Evolutionary conservation across 2,888 invertebrate species (phyloP).

Genomic region (Lathronympha strigana): DNA sequence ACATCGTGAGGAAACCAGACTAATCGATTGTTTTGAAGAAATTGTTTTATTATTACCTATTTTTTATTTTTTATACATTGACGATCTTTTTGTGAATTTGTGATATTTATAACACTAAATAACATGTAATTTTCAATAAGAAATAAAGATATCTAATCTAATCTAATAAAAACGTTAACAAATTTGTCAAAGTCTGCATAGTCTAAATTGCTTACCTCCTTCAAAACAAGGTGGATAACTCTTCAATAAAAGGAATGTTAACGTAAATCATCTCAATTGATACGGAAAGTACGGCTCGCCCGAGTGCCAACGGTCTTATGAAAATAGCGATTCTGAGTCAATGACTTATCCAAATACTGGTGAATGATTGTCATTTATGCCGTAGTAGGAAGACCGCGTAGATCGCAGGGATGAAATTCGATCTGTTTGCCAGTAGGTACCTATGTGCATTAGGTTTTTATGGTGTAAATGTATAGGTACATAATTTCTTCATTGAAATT

Average conservation of each 20-base stretch:
- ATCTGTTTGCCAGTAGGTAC: conserved; percentile 4
- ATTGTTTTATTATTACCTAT: no score
- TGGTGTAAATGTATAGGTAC: no score
- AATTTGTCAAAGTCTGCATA: background rate
- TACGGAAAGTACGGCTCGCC: conserved; percentile 8
- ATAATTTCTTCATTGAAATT: no score
- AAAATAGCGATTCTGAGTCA: conserved; percentile 39
- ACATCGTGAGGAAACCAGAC: no score
- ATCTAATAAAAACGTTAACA: no score
- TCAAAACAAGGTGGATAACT: conserved; percentile 1
- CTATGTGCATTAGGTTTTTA: no score
- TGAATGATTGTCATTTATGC: conserved; percentile 26
- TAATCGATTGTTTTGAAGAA: no score
- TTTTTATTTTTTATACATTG: no score
- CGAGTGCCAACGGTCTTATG: conserved; percentile 34
- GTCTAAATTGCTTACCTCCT: background rate
- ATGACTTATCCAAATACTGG: conserved; percentile 34
- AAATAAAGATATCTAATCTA: no score
- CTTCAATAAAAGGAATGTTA: background rate
- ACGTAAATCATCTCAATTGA: conserved; percentile 16
- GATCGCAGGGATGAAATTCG: conserved; percentile 19
- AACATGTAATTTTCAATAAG: no score
- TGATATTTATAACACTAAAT: no score
- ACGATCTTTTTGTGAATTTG: no score
- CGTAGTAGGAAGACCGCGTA: conserved; percentile 12